These are phyloP conservation scores for Montifringilla adamsi DNA, from an alignment of 2,113 vertebrate species.

Conservation along the genomic window DNA sequence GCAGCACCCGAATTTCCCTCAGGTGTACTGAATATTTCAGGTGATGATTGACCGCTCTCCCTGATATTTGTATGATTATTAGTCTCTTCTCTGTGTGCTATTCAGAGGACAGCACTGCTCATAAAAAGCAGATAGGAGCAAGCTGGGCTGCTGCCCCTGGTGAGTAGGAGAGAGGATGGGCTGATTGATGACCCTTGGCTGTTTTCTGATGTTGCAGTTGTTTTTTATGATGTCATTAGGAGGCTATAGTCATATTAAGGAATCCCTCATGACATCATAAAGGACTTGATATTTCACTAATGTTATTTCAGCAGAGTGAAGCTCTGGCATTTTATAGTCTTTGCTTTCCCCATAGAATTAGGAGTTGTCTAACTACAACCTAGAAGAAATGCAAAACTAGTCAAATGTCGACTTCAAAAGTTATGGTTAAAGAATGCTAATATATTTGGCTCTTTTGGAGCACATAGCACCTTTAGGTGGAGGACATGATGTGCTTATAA, in stretches of 20 bases:
- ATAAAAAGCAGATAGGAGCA: conserved; percentile 51
- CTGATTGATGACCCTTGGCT: conserved; percentile 78
- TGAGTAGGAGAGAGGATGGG: conserved; percentile 44
- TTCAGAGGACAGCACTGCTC: conserved; percentile 32
- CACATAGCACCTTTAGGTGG: conserved; percentile 64
- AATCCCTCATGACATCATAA: conserved; percentile 84
- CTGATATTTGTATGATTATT: conserved; percentile 44
- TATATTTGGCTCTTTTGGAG: conserved; percentile 40
- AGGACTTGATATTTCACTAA: conserved; percentile 81
- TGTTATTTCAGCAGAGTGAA: conserved; percentile 77
- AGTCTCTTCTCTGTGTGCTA: conserved; percentile 36
- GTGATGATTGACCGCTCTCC: conserved; percentile 41
- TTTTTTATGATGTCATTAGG: conserved; percentile 84
- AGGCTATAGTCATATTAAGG: conserved; percentile 72
- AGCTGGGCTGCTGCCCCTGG: conserved; percentile 35
- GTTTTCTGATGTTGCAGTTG: conserved; percentile 68
- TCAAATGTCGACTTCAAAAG: conserved; percentile 74
- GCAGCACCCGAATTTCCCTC: neutral
- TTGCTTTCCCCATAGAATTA: conserved; percentile 69
- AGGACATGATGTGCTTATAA: conserved; percentile 68
- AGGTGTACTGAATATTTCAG: conserved; percentile 20
- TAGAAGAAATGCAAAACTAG: conserved; percentile 80
- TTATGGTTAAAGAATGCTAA: conserved; percentile 72
- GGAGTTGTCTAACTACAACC: conserved; percentile 73
- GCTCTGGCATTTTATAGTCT: conserved; percentile 75